phyloP scores from a whole-genome alignment of 2,888 invertebrate genomes.

The Ormia ochracea region DNA sequence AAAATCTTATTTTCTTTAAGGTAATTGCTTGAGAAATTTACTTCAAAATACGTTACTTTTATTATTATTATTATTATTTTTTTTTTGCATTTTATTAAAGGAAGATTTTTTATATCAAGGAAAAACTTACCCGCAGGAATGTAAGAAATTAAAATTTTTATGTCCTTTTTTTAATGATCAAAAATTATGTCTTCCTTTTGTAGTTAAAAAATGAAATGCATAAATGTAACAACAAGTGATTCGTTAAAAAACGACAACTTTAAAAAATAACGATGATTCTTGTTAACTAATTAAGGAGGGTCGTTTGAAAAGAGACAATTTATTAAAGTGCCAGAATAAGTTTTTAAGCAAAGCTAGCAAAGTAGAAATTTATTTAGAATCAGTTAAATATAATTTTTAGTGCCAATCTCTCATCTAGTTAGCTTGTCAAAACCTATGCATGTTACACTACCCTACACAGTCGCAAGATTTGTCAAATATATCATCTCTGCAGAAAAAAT shows the following conservation, averaged over 20 bases:
- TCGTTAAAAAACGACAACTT: neutral
- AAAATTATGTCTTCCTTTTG: neutral
- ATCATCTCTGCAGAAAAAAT: no score
- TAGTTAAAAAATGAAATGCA: neutral
- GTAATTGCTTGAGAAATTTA: conserved; percentile 60
- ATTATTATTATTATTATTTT: conserved; percentile 1
- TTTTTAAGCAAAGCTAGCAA: no score
- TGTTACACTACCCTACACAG: no score
- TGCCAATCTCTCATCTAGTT: no score
- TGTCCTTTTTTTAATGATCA: conserved; percentile 41
- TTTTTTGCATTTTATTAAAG: neutral
- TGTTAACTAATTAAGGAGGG: no score
- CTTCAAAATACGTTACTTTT: conserved; percentile 57
- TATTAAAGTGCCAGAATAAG: no score
- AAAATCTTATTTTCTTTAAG: conserved; percentile 52
- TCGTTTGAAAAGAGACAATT: no score
- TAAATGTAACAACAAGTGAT: conserved; percentile 3
- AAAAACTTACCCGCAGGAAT: conserved; percentile 14
- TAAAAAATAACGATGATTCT: neutral
- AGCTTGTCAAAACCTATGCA: no score
- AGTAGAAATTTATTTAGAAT: no score
- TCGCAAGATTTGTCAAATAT: no score
- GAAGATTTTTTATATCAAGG: conserved; percentile 36
- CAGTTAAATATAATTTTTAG: no score
- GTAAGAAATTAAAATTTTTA: conserved; percentile 27